Conservation (phyloP, 2,888 invertebrate genomes). For the Apamea crenata region DNA sequence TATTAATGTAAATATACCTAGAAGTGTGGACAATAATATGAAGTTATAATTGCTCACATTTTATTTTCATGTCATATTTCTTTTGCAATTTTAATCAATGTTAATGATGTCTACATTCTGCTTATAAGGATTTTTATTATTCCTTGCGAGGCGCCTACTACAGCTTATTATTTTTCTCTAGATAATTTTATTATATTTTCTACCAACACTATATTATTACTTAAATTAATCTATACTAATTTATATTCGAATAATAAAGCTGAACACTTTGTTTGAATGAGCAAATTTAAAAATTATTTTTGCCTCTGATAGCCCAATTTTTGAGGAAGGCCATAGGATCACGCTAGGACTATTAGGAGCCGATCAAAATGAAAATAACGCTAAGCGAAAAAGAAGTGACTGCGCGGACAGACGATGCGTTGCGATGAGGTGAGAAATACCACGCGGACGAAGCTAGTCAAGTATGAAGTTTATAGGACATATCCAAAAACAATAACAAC, state of each 20-base stretch:
- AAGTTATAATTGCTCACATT: constrained; percentile 24
- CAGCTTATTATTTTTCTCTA: neutral
- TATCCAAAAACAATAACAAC: constrained; percentile 21
- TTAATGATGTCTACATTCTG: constrained; percentile 24
- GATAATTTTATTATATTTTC: neutral
- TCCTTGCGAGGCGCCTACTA: neutral
- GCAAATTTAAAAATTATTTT: neutral
- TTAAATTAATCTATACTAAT: neutral
- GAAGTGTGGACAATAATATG: constrained; percentile 36
- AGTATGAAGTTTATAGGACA: neutral
- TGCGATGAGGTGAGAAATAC: neutral
- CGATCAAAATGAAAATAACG: too few species aligned
- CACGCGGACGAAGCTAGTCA: neutral
- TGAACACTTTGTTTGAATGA: neutral
- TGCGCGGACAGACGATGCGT: neutral
- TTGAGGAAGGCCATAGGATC: neutral
- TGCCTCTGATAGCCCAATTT: neutral
- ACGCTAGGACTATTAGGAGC: neutral
- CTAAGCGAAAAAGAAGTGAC: neutral
- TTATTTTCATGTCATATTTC: constrained; percentile 34
- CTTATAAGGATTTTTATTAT: constrained; percentile 7
- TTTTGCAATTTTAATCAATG: constrained; percentile 16
- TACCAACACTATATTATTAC: neutral
- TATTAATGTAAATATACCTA: constrained; percentile 48
- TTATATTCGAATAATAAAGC: neutral